These are phyloP conservation scores for Campoplex capitator DNA, from an alignment of 2,888 invertebrate genomes.

Conservation along the genomic window DNA sequence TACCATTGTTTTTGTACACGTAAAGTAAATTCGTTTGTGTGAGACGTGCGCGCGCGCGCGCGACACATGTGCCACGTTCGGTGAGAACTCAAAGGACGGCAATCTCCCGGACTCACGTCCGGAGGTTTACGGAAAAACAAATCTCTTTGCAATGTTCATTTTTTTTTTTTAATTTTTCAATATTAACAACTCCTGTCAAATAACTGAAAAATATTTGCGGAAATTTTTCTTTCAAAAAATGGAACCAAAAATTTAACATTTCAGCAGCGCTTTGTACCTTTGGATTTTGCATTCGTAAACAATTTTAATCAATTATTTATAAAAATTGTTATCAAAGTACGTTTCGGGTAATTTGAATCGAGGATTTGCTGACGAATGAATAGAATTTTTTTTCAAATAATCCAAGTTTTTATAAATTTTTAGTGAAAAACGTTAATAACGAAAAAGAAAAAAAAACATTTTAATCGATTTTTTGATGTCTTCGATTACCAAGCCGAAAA, in stretches of 20 bases:
- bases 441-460: neutral
- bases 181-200: neutral
- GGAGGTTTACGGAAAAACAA: slow-evolving; percentile 12
- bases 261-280: too few relatives aligned
- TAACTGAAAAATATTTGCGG: neutral
- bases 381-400: neutral
- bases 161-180: neutral
- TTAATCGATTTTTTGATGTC: neutral
- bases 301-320: too few relatives aligned
- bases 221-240: neutral
- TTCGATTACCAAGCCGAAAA: slow-evolving; percentile 5
- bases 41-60: slow-evolving; percentile 29
- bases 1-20: slow-evolving; percentile 57
- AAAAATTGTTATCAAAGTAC: too few relatives aligned
- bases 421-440: neutral
- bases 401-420: neutral
- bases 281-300: neutral
- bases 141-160: neutral
- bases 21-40: slow-evolving; percentile 6
- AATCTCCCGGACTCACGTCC: neutral
- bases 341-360: neutral
- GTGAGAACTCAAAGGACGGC: slow-evolving; percentile 55
- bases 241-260: too few relatives aligned
- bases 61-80: slow-evolving; percentile 51
- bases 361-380: neutral